A percentile compares a stretch with the other conserved stretches of the same genome.
Evolutionary conservation across 1,140 invertebrate species (phyloP).

Genomic region (Solenopsis fugax): DNA sequence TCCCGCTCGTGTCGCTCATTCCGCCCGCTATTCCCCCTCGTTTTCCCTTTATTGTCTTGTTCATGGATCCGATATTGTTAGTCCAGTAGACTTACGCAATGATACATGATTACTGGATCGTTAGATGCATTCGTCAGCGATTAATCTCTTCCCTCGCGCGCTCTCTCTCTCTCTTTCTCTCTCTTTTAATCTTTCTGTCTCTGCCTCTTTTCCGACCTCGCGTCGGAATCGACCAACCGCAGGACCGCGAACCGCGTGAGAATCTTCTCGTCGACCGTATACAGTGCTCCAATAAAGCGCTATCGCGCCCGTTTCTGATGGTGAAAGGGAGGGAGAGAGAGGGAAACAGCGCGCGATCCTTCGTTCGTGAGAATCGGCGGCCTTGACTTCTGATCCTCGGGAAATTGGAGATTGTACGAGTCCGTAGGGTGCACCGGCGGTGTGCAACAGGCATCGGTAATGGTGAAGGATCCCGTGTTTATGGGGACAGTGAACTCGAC

Average conservation of each 20-base stretch:
- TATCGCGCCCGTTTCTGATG: conserved; percentile 22
- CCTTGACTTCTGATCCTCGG: conserved; percentile 57
- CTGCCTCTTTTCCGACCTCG: conserved; percentile 7
- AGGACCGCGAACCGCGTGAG: conserved; percentile 43
- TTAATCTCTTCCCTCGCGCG: conserved; percentile 34
- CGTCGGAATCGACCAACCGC: not conserved
- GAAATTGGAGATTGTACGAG: conserved; percentile 55
- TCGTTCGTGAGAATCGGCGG: conserved; percentile 57
- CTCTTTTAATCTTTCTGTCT: not conserved
- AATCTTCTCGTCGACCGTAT: conserved; percentile 16
- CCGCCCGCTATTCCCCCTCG: conserved; percentile 37
- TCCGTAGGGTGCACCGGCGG: conserved; percentile 25
- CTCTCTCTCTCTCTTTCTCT: not conserved
- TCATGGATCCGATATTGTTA: conserved; percentile 61
- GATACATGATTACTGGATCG: conserved; percentile 45
- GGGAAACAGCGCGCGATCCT: conserved; percentile 6
- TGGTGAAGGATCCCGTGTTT: conserved; percentile 12
- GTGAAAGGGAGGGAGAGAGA: not conserved
- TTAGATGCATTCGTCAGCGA: conserved; percentile 46
- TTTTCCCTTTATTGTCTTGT: conserved; percentile 61
- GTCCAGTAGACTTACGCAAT: conserved; percentile 26
- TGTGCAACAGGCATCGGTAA: conserved; percentile 55
- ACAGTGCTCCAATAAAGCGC: conserved; percentile 23
- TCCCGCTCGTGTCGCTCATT: conserved; percentile 38
- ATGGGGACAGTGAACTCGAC: not conserved